Evolutionary conservation across 35 echinoderm and acorn worm species (phyloP).

Genomic region (Ophioderma brevispina): DNA sequence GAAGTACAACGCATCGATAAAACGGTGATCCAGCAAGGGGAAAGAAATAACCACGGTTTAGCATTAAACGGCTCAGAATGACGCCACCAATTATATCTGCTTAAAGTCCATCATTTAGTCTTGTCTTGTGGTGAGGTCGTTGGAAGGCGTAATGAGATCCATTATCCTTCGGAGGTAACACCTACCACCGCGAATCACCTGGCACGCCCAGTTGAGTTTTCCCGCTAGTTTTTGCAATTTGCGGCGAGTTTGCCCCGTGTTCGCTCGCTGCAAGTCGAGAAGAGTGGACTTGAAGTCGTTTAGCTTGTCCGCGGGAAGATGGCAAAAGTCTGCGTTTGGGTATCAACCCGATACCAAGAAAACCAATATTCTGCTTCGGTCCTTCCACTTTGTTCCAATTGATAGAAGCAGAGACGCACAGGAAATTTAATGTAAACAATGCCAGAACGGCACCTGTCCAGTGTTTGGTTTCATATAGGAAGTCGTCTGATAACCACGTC

Average conservation of each 20-base stretch:
- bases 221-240: not conserved
- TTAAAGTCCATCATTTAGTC: not conserved
- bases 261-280: not conserved
- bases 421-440: not conserved
- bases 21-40: not conserved
- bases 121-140: not conserved
- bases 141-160: not conserved
- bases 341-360: not conserved
- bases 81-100: not conserved
- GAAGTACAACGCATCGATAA: not conserved
- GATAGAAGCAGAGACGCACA: not conserved
- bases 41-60: too few relatives aligned
- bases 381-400: not conserved
- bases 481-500: not conserved
- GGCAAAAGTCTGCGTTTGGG: not conserved
- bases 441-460: not conserved
- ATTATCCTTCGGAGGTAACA: not conserved
- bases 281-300: not conserved
- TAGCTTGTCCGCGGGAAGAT: not conserved
- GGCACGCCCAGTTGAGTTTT: not conserved
- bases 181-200: not conserved
- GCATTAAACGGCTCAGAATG: too few relatives aligned
- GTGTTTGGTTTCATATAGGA: not conserved
- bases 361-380: not conserved
- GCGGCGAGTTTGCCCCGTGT: not conserved